These are phyloP conservation scores for Disparrhopalites patrizii DNA, from an alignment of 2,888 invertebrate species.

Conservation along the genomic window DNA sequence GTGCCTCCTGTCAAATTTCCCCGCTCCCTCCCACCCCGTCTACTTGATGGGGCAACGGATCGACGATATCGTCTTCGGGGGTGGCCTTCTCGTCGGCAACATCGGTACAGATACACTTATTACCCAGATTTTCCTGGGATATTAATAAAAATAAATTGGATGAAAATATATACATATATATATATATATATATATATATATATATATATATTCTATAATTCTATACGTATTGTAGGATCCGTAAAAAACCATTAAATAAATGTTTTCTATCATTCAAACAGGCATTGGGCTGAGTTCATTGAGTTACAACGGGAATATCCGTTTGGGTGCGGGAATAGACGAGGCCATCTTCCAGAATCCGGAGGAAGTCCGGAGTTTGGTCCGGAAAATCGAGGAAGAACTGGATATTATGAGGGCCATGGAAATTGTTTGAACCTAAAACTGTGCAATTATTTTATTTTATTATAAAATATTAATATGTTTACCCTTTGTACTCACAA, in stretches of 20 bases:
- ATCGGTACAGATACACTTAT: no score
- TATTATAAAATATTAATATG: no score
- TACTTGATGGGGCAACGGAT: not conserved
- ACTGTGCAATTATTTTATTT: no score
- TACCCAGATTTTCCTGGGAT: no score
- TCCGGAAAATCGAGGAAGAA: conserved; percentile 13
- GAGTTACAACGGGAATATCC: conserved; percentile 24
- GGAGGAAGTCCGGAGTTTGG: conserved; percentile 8
- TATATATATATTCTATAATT: no score
- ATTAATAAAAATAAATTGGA: no score
- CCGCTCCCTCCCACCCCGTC: conserved; percentile 2
- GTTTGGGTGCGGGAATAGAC: conserved; percentile 20
- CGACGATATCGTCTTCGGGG: conserved; percentile 26
- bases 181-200: no score
- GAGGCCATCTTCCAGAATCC: conserved; percentile 15
- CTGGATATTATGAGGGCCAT: conserved; percentile 13
- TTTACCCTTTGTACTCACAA: no score
- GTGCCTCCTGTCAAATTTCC: conserved; percentile 24
- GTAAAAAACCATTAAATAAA: not conserved
- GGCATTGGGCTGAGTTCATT: conserved; percentile 24
- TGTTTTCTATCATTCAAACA: not conserved
- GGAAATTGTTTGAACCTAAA: conserved; percentile 18
- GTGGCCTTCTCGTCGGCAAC: conserved; percentile 24
- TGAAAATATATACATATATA: no score
- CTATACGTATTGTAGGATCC: not conserved